Base-by-base conservation (phyloP, 2,888 invertebrate species). In the Shargacucullia verbasci region DNA sequence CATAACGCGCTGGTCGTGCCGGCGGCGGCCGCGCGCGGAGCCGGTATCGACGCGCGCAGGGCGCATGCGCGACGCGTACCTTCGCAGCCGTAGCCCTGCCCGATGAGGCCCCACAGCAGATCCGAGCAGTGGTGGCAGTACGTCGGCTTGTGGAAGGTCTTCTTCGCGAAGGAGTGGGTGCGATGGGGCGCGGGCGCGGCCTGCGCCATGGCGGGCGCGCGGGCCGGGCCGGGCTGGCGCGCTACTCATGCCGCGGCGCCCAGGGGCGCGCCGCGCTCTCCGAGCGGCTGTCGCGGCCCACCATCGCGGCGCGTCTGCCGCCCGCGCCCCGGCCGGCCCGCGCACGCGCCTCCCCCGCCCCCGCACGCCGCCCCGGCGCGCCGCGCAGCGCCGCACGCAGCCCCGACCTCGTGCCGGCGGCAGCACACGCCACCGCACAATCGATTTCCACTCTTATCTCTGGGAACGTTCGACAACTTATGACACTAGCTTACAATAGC, bases 121-220 rank as follows among this genome's bases (percentile, higher is more conserved):
- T 99, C 99, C 94, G 99, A 98, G 96, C 99, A 99, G 95, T 99
- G 99, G 95, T 99, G 99, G 96, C 99, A 99, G 96, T 99, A 99
- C 87, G 99, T 99, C 93, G 99, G 99, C 96, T 99, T 99, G 96
- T 99, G 99, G 96, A 99, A 99, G 95, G 99, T 99, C 96, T 99
- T 99, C 97, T 99, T 99, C 95, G 97, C 97, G 97, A 99, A 99
- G 96, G 97, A 98, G 96, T 99, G 99, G 91, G 95, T 94, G 94
- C 94, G 94, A 92, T 95, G 95, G 89, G 94, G 95, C 95, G 94
- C 95, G 94, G 94, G 95, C 93, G 92, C 92, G 93, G 93, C 93
- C 93, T 92, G 94, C 93, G 93, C 93, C 93, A 92, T 92, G 91
- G 92, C 92, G 90, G 92, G 91, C 91, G 92, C 92, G 86, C 89